Conservation (phyloP, 2,888 invertebrate species). For the Cynaeus angustus region DNA sequence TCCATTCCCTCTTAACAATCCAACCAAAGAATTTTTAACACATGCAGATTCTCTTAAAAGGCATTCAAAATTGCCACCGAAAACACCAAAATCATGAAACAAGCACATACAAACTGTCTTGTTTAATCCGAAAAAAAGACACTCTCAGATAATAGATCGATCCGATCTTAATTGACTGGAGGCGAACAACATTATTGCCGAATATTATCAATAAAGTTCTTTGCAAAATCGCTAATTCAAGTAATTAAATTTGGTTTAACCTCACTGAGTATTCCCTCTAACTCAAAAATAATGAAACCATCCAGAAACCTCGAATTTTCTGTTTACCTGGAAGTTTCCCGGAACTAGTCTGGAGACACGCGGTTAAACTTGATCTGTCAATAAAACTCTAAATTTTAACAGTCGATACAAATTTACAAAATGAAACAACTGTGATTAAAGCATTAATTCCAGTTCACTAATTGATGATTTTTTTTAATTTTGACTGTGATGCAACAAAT, state of each 20-base stretch:
- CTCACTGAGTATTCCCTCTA: constrained; percentile 28
- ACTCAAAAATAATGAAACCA: constrained; percentile 32
- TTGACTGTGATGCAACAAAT: too few relatives aligned
- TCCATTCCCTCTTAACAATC: constrained; percentile 48
- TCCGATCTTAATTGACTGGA: too few relatives aligned
- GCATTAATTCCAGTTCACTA: constrained; percentile 18
- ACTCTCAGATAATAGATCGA: too few relatives aligned
- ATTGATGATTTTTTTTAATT: too few relatives aligned
- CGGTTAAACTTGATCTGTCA: constrained; percentile 22
- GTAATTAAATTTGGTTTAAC: constrained; percentile 21
- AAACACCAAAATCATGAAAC: constrained; percentile 43
- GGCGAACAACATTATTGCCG: background rate
- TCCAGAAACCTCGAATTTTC: constrained; percentile 19
- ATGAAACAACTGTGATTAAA: constrained; percentile 17
- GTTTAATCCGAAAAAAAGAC: too few relatives aligned
- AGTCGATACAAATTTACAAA: too few relatives aligned
- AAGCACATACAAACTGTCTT: constrained; percentile 4
- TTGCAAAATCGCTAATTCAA: constrained; percentile 28
- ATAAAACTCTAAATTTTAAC: constrained; percentile 10
- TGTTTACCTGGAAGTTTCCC: constrained; percentile 31
- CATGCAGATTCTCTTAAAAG: constrained; percentile 44
- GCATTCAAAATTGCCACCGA: constrained; percentile 17
- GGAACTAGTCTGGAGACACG: constrained; percentile 13
- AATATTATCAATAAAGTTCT: constrained; percentile 14
- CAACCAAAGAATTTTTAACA: constrained; percentile 36